Percentiles rank a stretch among this genome's conserved stretches.
These are phyloP conservation scores for Corapipo altera DNA, from an alignment of 2,113 vertebrate genomes.

Conservation along the genomic window DNA sequence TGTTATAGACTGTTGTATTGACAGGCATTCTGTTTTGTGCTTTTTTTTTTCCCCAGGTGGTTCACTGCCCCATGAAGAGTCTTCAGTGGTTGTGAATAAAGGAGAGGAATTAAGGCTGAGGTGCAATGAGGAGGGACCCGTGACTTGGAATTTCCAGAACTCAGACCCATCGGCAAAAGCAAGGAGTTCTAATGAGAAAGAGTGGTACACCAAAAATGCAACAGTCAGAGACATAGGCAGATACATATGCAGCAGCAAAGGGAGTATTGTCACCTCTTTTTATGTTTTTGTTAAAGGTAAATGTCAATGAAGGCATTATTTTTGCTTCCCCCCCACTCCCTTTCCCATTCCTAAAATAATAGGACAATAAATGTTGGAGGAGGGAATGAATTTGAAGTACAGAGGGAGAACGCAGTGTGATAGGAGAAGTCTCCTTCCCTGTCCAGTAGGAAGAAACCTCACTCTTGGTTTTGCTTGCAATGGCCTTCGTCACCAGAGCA, in stretches of 20 bases:
- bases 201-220: conserved; percentile 56
- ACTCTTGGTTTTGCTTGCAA: neutral
- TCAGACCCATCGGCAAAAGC: neutral
- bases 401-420: neutral
- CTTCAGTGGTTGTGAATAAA: conserved; percentile 57
- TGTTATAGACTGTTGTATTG: neutral
- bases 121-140: conserved; percentile 27
- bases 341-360: neutral
- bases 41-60: conserved; percentile 54
- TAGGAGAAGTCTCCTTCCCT: neutral
- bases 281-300: conserved; percentile 95
- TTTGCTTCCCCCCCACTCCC: neutral
- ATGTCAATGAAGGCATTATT: neutral
- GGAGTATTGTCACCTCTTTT: conserved; percentile 73
- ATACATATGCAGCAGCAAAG: conserved; percentile 83
- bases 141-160: conserved; percentile 73
- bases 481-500: neutral
- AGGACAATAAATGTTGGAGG: neutral
- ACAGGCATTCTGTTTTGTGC: neutral
- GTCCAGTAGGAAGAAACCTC: neutral
- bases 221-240: conserved; percentile 74
- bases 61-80: conserved; percentile 23
- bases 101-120: conserved; percentile 61
- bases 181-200: conserved; percentile 5
- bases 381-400: neutral